Evolutionary conservation across 2,797 vertebrate genomes (phyloP).

Genomic region (Sternotherus odoratus): DNA sequence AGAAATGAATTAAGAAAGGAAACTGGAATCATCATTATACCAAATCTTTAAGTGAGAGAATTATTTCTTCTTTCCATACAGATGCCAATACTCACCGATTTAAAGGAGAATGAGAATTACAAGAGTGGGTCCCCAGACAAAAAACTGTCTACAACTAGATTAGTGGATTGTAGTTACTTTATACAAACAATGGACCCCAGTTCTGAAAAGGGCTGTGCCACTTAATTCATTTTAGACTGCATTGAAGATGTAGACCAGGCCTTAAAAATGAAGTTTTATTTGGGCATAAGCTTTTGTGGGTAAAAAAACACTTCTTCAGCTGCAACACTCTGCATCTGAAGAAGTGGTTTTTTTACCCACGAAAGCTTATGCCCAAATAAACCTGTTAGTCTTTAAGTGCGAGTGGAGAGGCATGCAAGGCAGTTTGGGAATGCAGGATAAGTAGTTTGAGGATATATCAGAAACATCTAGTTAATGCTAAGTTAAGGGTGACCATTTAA

Average conservation of each 20-base stretch:
- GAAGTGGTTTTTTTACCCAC: too few relatives aligned
- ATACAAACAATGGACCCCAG: slow-evolving; percentile 5
- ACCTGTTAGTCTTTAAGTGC: too few relatives aligned
- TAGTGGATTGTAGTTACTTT: slow-evolving; percentile 17
- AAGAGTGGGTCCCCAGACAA: slow-evolving; percentile 17
- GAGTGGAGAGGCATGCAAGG: background rate
- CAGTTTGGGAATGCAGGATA: background rate
- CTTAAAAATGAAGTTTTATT: too few relatives aligned
- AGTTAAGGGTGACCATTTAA: rapidly evolving
- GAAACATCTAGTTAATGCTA: background rate
- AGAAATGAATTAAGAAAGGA: slow-evolving; percentile 61
- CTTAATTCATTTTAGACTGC: slow-evolving; percentile 20
- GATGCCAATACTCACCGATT: background rate
- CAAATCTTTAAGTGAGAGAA: slow-evolving; percentile 22
- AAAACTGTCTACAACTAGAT: slow-evolving; percentile 2
- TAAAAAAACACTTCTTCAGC: too few relatives aligned
- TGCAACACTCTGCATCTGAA: too few relatives aligned
- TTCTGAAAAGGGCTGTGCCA: background rate
- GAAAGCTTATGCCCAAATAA: too few relatives aligned
- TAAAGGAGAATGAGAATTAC: background rate
- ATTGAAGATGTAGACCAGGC: background rate
- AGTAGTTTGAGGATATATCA: background rate
- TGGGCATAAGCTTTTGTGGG: too few relatives aligned
- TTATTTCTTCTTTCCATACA: background rate
- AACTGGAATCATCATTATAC: background rate